Evolutionary conservation across 2,888 invertebrate genomes (phyloP), one percentile per base, ranked within the genome.

Genomic region (Volucella inanis): DNA sequence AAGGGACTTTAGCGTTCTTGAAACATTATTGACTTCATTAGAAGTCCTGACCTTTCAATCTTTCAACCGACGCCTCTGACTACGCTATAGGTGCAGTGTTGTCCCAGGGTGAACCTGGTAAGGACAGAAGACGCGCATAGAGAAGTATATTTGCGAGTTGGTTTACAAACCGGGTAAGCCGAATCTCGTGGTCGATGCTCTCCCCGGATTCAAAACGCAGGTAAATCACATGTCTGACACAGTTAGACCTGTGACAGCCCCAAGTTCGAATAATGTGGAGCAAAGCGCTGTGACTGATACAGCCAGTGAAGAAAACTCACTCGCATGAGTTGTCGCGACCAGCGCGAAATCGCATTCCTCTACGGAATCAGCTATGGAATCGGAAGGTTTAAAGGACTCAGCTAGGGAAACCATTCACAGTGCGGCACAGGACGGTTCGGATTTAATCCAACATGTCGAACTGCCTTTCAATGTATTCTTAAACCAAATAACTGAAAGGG

Each of bases 121-220:
- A n/a, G n/a, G n/a, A n/a, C n/a, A n/a, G 75, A 65, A 75, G 15
- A 22, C 64, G 18, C 18, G 18, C 18, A 18, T 11, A 11, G 61
- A 45, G 11, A 45, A 62, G 12, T 62, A 47, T 11, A 45, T 22
- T 12, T 55, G n/a, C 15, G 68, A 55, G 15, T 11, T 22, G 9
- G 18, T 68, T 6, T 68, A 54, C 1, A 68, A 45, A 22, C 22
- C 18, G 18, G 18, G 18, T 22, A 22, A 2, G 3, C 3, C 18
- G 18, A 22, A 22, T 22, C 18, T 22, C n/a, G 54, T 43, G 9
- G 54, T 54, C 0, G 67, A 67, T 31, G 67, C 52, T 6, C 8
- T 67, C 3, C 18, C 52, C 9, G 12, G 68, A 6, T 9, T 68
- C 3, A 50, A 9, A 38, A 54, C 31, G 1, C n/a, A 55, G 38